Conservation (phyloP, 2,888 invertebrate species). For the Cremastinae sp. region DNA sequence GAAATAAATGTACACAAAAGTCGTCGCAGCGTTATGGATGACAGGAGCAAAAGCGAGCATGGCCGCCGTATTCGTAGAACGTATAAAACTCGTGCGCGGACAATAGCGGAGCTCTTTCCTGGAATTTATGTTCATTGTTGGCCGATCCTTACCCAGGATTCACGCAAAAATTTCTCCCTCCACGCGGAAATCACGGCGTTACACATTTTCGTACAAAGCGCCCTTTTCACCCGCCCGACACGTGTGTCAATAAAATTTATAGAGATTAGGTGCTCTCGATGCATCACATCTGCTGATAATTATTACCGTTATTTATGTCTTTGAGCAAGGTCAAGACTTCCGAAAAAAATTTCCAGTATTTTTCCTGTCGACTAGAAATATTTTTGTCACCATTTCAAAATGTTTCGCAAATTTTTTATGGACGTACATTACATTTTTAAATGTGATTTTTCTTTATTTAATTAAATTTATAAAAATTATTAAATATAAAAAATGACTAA, state of each 20-base stretch:
- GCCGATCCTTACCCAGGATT: slow-evolving; percentile 18
- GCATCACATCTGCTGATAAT: slow-evolving; percentile 25
- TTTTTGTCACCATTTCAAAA: too few relatives aligned
- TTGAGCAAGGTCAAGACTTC: too few relatives aligned
- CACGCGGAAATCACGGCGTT: slow-evolving; percentile 1
- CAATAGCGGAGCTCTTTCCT: slow-evolving; percentile 49
- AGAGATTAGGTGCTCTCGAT: background rate
- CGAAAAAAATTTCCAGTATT: too few relatives aligned
- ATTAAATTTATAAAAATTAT: too few relatives aligned
- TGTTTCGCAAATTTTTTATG: too few relatives aligned
- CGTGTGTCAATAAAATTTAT: slow-evolving; percentile 17
- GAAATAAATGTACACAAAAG: slow-evolving; percentile 45
- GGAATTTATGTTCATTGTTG: slow-evolving; percentile 62
- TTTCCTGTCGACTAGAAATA: too few relatives aligned
- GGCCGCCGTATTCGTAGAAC: slow-evolving; percentile 39
- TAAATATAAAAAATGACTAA: too few relatives aligned
- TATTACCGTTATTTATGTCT: too few relatives aligned
- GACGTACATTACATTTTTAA: too few relatives aligned
- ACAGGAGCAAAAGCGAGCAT: slow-evolving; percentile 24
- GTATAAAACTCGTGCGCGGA: slow-evolving; percentile 15
- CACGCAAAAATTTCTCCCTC: slow-evolving; percentile 8
- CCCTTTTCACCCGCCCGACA: too few relatives aligned
- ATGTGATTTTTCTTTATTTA: too few relatives aligned
- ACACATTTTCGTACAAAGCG: background rate
- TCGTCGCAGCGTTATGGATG: slow-evolving; percentile 12